Percentiles rank a stretch among this genome's conserved stretches.
phyloP scores from a whole-genome alignment of 2,113 vertebrate species.

The Ptilonorhynchus violaceus region DNA sequence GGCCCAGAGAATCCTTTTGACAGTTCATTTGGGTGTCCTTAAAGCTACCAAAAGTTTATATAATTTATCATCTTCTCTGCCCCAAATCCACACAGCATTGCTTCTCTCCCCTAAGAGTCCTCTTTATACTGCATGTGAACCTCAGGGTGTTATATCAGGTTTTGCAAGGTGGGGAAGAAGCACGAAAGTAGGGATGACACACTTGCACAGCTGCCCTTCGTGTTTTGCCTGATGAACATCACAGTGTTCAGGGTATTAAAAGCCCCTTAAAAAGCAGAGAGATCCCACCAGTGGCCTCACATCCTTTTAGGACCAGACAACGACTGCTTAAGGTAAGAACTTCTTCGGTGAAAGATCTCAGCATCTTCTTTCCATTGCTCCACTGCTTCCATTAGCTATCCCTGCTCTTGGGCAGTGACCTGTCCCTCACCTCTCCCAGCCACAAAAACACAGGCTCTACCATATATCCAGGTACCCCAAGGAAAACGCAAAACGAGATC shows the following conservation, averaged over 20 bases:
- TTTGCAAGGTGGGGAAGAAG: not conserved
- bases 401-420: not conserved
- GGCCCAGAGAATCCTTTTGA: not conserved
- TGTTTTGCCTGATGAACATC: not conserved
- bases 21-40: not conserved
- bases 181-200: not conserved
- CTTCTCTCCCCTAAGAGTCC: not conserved
- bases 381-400: not conserved
- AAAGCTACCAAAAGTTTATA: not conserved
- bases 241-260: not conserved
- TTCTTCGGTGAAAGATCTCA: not conserved
- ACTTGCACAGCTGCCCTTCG: not conserved
- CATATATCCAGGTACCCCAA: rapidly evolving
- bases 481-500: not conserved
- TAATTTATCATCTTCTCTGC: not conserved
- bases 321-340: not conserved
- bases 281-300: not conserved
- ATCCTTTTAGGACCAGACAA: not conserved
- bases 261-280: not conserved
- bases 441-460: not conserved
- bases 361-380: not conserved
- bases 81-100: not conserved
- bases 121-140: rapidly evolving
- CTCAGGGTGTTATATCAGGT: rapidly evolving
- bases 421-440: not conserved